phyloP scores from a whole-genome alignment of 2,888 invertebrate genomes.

The Phaedon cochleariae region DNA sequence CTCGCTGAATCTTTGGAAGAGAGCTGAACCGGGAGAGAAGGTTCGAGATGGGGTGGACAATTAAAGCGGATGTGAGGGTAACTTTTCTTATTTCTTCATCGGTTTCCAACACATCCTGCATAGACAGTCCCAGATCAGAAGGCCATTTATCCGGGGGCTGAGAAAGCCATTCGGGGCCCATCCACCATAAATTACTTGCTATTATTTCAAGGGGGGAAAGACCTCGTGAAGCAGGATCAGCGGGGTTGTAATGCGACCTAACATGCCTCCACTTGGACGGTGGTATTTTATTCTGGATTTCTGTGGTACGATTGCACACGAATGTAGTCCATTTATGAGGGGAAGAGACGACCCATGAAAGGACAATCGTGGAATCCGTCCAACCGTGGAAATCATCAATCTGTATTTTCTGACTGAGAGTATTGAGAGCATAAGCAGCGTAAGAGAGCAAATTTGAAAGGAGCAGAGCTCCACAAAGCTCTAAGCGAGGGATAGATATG shows the following conservation, averaged over 20 bases:
- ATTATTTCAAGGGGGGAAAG: not conserved
- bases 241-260: not conserved
- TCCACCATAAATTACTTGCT: not conserved
- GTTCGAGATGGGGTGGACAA: too few species aligned
- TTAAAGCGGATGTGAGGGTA: not conserved
- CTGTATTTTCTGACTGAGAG: not conserved
- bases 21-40: too few species aligned
- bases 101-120: not conserved
- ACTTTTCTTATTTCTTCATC: not conserved
- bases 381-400: not conserved
- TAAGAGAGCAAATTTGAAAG: not conserved
- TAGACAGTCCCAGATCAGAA: not conserved
- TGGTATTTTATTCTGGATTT: not conserved
- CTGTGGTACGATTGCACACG: not conserved
- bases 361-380: not conserved
- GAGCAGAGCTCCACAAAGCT: not conserved
- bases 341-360: not conserved
- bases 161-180: not conserved
- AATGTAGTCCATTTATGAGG: not conserved
- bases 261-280: not conserved
- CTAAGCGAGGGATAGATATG: not conserved
- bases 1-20: too few species aligned
- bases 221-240: not conserved
- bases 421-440: not conserved
- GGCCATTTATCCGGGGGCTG: not conserved